Conservation (phyloP, 2,113 vertebrate species). For the Pteropus alecto region DNA sequence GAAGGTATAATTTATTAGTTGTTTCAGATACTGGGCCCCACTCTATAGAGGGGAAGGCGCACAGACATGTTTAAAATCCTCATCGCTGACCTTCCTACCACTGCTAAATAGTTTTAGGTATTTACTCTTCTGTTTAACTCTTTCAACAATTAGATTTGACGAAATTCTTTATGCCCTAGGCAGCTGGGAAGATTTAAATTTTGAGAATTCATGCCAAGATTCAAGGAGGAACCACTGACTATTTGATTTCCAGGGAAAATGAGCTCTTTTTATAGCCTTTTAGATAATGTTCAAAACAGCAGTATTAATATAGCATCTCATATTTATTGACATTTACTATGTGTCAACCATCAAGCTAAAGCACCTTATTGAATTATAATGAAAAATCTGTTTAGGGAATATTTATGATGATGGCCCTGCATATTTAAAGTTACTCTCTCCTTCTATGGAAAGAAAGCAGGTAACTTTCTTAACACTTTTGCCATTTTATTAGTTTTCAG, state of each 20-base stretch:
- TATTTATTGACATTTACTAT: neutral
- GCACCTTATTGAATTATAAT: neutral
- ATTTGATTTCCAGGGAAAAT: neutral
- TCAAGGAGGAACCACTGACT: neutral
- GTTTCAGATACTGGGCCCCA: neutral
- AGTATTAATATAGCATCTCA: neutral
- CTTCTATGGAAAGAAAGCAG: neutral
- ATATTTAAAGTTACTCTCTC: conserved; percentile 10
- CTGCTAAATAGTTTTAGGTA: neutral
- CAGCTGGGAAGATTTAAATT: neutral
- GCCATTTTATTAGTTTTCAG: neutral
- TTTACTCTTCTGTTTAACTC: neutral
- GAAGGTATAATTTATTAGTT: neutral
- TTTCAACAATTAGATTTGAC: neutral
- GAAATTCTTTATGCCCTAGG: neutral
- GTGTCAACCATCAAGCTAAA: neutral
- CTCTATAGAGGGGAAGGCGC: neutral
- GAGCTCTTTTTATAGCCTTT: neutral
- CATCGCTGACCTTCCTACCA: neutral
- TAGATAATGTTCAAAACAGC: neutral
- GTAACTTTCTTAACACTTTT: neutral
- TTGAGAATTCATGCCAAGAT: neutral
- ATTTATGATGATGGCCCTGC: neutral
- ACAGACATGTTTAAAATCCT: neutral
- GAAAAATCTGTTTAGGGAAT: neutral